A percentile compares a stretch with the other conserved stretches of the same genome.
These are phyloP conservation scores for Acrocephalus kingi DNA, from an alignment of 2,113 vertebrate genomes.

Conservation along the genomic window DNA sequence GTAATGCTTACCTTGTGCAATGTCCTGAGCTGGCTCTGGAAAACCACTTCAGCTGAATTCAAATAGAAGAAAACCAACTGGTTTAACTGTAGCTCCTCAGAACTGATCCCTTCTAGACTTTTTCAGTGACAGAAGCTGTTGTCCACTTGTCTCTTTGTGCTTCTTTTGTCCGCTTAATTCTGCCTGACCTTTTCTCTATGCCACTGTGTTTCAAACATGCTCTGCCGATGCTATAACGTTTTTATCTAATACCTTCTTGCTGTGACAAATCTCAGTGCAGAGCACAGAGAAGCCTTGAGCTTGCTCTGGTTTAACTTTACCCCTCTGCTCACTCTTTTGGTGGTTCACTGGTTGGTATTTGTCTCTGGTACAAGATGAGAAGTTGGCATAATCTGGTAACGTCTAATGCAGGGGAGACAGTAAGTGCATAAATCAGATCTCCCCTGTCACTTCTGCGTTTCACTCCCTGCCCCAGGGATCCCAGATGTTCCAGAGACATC, in stretches of 20 bases:
- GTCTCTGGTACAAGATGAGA: not conserved
- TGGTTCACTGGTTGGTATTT: constrained; percentile 1
- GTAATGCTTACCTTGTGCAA: not conserved
- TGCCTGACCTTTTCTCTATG: not conserved
- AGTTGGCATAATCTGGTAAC: not conserved
- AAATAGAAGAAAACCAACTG: rapidly evolving
- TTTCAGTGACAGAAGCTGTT: not conserved
- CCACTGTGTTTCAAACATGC: not conserved
- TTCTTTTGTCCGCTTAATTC: not conserved
- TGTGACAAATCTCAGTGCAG: not conserved
- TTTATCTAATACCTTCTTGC: not conserved
- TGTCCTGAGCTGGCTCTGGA: not conserved
- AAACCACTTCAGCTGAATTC: not conserved
- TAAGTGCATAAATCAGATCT: constrained; percentile 4
- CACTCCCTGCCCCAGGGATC: not conserved
- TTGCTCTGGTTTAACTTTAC: not conserved
- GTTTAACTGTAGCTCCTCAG: not conserved
- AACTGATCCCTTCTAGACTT: not conserved
- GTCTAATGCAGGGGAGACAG: not conserved
- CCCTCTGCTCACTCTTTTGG: not conserved
- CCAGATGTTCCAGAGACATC: not conserved
- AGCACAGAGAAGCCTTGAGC: not conserved
- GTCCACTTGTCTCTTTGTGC: not conserved
- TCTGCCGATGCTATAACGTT: not conserved
- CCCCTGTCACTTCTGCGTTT: constrained; percentile 3